phyloP scores from a whole-genome alignment of 30 jellyfish, hydroid and myxozoan species.

The Catostylus mosaicus region DNA sequence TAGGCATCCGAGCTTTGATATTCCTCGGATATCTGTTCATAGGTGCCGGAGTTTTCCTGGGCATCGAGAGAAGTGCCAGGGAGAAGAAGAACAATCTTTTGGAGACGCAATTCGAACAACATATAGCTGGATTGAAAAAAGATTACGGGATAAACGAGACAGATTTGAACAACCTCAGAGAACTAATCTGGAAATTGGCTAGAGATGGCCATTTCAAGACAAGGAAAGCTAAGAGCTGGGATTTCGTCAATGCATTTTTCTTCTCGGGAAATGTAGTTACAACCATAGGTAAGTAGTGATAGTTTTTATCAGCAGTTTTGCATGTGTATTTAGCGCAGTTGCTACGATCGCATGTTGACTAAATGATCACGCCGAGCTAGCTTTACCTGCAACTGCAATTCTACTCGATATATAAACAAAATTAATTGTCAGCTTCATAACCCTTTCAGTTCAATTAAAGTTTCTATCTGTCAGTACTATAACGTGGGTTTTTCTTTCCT shows the following conservation, averaged over 20 bases:
- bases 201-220: slow-evolving; percentile 53
- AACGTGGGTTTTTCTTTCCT: too few relatives aligned
- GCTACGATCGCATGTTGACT: too few relatives aligned
- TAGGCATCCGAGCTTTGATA: slow-evolving; percentile 74
- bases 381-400: too few relatives aligned
- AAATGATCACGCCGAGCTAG: too few relatives aligned
- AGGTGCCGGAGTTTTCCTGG: slow-evolving; percentile 91
- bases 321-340: too few relatives aligned
- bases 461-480: too few relatives aligned
- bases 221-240: slow-evolving; percentile 42
- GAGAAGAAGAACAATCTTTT: slow-evolving; percentile 1
- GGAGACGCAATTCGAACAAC: slow-evolving; percentile 4
- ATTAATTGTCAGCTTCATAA: too few relatives aligned
- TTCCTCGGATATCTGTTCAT: slow-evolving; percentile 78
- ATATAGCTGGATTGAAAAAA: neutral
- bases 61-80: slow-evolving; percentile 52
- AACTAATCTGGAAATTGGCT: slow-evolving; percentile 26
- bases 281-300: slow-evolving; percentile 86
- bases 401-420: too few relatives aligned
- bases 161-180: slow-evolving; percentile 47
- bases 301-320: too few relatives aligned
- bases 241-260: slow-evolving; percentile 81
- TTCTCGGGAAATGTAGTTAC: slow-evolving; percentile 91
- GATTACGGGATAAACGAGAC: slow-evolving; percentile 52
- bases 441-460: too few relatives aligned